phyloP scores from a whole-genome alignment of 1,140 invertebrate genomes.

The Marisa cornuarietis region DNA sequence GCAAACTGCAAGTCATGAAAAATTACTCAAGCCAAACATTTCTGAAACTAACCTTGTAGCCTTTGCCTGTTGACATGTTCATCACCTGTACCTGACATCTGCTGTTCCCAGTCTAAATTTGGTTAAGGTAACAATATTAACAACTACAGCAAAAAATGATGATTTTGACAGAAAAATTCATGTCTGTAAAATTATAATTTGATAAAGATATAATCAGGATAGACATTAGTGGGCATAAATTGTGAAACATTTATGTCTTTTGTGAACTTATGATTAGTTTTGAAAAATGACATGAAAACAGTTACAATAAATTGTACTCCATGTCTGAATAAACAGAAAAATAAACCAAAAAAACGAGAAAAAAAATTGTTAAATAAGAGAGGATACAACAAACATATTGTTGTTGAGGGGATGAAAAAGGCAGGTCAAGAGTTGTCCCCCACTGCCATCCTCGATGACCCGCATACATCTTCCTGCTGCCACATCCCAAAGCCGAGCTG shows the following conservation, averaged over 20 bases:
- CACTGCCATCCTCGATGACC: constrained; percentile 47
- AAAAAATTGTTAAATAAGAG: constrained; percentile 17
- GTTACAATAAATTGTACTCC: no score
- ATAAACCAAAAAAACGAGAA: no score
- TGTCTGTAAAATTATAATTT: no score
- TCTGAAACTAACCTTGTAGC: constrained; percentile 65
- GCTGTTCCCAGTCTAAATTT: constrained; percentile 77
- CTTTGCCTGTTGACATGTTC: constrained; percentile 88
- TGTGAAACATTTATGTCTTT: no score
- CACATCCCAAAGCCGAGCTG: constrained; percentile 80
- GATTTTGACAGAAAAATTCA: no score
- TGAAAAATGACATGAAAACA: no score
- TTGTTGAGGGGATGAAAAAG: constrained; percentile 88
- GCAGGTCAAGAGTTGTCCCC: constrained; percentile 77
- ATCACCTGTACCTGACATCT: constrained; percentile 81
- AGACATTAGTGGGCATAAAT: no score
- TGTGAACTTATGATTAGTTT: no score
- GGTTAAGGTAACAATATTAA: constrained; percentile 29
- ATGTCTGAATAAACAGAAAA: no score
- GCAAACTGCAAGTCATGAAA: no score
- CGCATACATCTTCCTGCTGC: constrained; percentile 72
- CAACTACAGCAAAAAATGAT: no score
- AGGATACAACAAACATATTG: constrained; percentile 84
- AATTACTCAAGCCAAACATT: neutral
- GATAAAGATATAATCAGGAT: no score